phyloP scores from a whole-genome alignment of 2,888 invertebrate species.

The Gastrophysa polygoni region DNA sequence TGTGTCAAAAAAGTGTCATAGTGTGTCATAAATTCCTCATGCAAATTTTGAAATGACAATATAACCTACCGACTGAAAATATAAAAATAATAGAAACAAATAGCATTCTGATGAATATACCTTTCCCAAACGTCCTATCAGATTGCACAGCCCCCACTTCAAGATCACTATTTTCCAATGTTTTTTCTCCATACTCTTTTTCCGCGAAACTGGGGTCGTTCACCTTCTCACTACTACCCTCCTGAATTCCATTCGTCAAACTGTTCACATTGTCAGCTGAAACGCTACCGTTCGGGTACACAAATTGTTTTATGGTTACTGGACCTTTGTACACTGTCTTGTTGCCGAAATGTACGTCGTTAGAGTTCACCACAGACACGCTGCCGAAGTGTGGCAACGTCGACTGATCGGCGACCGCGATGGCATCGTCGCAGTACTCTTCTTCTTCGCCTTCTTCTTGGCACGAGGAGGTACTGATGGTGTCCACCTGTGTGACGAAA shows the following conservation, averaged over 20 bases:
- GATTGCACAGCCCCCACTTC: neutral
- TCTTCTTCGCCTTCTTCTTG: slow-evolving; percentile 16
- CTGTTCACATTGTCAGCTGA: slow-evolving; percentile 18
- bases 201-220: neutral
- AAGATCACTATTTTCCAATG: neutral
- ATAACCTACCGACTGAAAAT: too few relatives aligned
- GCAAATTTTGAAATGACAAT: too few relatives aligned
- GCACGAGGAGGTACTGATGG: slow-evolving; percentile 16
- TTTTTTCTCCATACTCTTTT: neutral
- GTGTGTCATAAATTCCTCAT: too few relatives aligned
- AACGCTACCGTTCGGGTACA: slow-evolving; percentile 56
- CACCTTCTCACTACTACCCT: neutral
- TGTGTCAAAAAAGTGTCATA: too few relatives aligned
- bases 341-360: slow-evolving; percentile 77
- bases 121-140: neutral
- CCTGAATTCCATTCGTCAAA: slow-evolving; percentile 17
- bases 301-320: slow-evolving; percentile 76
- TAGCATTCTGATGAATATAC: too few relatives aligned
- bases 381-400: slow-evolving; percentile 59
- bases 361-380: slow-evolving; percentile 70
- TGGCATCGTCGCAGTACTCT: slow-evolving; percentile 18
- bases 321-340: slow-evolving; percentile 79
- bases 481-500: slow-evolving; percentile 22
- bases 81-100: too few relatives aligned
- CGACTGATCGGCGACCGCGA: slow-evolving; percentile 6